A percentile compares a stretch with the other conserved stretches of the same genome.
phyloP scores from a whole-genome alignment of 2,113 vertebrate genomes.

The Scolopax mira region DNA sequence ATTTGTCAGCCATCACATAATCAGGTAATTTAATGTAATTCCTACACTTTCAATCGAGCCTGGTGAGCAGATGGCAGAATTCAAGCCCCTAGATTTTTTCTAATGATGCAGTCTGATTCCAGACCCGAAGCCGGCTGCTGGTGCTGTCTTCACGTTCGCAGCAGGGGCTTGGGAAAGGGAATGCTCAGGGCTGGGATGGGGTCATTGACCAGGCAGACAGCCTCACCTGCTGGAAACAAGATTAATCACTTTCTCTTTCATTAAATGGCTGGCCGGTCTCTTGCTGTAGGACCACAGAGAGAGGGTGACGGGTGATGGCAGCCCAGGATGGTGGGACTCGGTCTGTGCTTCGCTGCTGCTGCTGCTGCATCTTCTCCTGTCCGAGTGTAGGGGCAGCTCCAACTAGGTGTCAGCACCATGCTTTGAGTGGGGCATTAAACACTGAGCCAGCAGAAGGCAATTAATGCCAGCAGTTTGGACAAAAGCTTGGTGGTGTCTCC shows the following conservation, averaged over 20 bases:
- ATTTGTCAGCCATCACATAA: conserved; percentile 41
- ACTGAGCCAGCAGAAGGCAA: background rate
- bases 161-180: background rate
- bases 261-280: background rate
- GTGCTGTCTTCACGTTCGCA: rapidly evolving
- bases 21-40: conserved; percentile 62
- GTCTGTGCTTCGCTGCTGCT: rapidly evolving
- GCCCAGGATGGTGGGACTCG: rapidly evolving
- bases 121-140: background rate
- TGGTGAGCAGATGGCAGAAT: conserved; percentile 46
- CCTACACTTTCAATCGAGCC: conserved; percentile 39
- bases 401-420: rapidly evolving
- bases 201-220: background rate
- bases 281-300: background rate
- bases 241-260: background rate
- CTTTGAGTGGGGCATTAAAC: background rate
- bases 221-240: background rate
- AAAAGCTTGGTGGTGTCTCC: background rate
- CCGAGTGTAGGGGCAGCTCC: rapidly evolving
- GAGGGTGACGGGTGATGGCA: background rate
- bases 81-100: background rate
- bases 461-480: background rate
- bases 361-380: rapidly evolving
- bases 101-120: background rate
- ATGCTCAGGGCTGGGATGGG: background rate